Percentiles rank a stretch among this genome's conserved stretches.
Evolutionary conservation across 1,140 invertebrate genomes (phyloP).

Genomic region (Trissolcus basalis): DNA sequence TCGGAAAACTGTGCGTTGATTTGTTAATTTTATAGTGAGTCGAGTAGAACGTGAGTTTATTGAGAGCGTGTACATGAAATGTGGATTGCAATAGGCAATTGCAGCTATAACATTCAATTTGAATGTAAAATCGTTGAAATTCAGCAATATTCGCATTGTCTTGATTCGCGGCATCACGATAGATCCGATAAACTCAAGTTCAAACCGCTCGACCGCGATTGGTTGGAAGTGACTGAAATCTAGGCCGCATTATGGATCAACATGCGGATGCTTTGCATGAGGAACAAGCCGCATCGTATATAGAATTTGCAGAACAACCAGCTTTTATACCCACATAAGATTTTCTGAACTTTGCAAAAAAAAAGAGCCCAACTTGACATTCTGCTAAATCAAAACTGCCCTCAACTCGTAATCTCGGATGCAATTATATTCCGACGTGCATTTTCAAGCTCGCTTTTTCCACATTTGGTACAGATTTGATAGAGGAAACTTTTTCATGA

Average conservation of each 20-base stretch:
- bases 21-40: too few species aligned
- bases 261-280: conserved; percentile 64
- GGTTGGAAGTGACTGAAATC: conserved; percentile 62
- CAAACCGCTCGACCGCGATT: conserved; percentile 61
- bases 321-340: conserved; percentile 5
- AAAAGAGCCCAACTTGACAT: too few species aligned
- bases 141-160: conserved; percentile 46
- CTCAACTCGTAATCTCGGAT: too few species aligned
- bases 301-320: conserved; percentile 41
- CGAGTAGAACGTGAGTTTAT: not conserved
- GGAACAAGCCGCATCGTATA: conserved; percentile 45
- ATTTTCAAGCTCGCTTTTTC: too few species aligned
- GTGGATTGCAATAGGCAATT: conserved; percentile 4
- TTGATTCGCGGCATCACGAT: conserved; percentile 40
- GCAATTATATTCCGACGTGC: too few species aligned
- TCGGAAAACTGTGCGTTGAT: too few species aligned
- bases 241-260: conserved; percentile 70
- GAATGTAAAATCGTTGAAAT: conserved; percentile 32
- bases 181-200: conserved; percentile 63
- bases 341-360: not conserved
- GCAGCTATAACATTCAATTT: conserved; percentile 17
- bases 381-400: too few species aligned
- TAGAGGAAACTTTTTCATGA: too few species aligned
- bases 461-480: too few species aligned
- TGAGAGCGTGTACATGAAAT: not conserved